Evolutionary conservation across 2,888 invertebrate genomes (phyloP).

Genomic region (Omphaloscelis lunosa): DNA sequence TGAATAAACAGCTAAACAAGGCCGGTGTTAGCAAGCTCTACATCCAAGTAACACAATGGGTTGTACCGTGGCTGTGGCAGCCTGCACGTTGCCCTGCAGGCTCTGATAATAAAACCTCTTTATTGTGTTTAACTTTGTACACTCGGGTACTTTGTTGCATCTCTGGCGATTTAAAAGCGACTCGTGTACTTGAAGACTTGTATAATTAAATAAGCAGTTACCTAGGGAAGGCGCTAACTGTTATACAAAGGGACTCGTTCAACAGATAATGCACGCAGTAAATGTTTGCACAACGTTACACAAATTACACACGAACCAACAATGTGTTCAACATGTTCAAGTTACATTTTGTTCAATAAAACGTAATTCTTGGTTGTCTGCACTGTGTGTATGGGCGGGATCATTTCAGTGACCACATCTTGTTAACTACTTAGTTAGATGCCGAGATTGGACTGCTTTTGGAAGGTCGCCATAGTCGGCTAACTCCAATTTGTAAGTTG

Average conservation of each 20-base stretch:
- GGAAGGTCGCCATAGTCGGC: not conserved
- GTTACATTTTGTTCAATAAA: slow-evolving; percentile 40
- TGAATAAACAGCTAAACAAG: slow-evolving; percentile 53
- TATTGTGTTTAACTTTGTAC: slow-evolving; percentile 52
- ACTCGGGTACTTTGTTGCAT: slow-evolving; percentile 53
- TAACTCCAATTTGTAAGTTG: not conserved
- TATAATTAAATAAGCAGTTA: slow-evolving; percentile 56
- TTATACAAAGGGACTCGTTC: slow-evolving; percentile 52
- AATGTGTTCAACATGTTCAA: slow-evolving; percentile 39
- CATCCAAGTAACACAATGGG: slow-evolving; percentile 55
- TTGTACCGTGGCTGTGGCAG: slow-evolving; percentile 29
- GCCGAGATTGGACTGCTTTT: slow-evolving; percentile 28
- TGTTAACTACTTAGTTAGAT: slow-evolving; percentile 20
- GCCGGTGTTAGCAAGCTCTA: slow-evolving; percentile 49
- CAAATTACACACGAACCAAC: slow-evolving; percentile 34
- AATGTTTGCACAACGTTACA: slow-evolving; percentile 48
- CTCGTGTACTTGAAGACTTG: slow-evolving; percentile 41
- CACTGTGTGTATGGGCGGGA: slow-evolving; percentile 27
- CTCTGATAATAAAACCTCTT: slow-evolving; percentile 57
- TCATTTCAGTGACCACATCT: slow-evolving; percentile 32
- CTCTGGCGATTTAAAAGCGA: slow-evolving; percentile 51
- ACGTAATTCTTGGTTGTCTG: slow-evolving; percentile 30
- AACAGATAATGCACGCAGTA: slow-evolving; percentile 51
- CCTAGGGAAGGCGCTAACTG: slow-evolving; percentile 44
- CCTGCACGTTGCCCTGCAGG: slow-evolving; percentile 47